Conservation (phyloP, 2,797 vertebrate species). For the Hipposideros larvatus region DNA sequence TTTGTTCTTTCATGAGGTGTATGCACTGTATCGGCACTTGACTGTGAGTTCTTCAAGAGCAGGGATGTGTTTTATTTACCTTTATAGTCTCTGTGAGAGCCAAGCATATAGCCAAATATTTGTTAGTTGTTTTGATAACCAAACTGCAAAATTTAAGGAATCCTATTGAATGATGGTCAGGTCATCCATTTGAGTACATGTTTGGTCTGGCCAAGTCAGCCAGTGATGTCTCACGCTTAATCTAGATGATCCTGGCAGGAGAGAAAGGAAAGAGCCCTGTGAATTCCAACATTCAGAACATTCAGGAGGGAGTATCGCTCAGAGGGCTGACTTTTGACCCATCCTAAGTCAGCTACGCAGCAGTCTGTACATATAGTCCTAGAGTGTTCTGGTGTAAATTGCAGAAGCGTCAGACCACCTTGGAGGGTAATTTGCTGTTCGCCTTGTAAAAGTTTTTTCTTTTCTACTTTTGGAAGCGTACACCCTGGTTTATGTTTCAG, state of each 20-base stretch:
- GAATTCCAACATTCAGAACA: not conserved
- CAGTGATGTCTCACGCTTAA: constrained; percentile 26
- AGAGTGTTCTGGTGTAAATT: not conserved
- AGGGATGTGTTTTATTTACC: not conserved
- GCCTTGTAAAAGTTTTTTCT: not conserved
- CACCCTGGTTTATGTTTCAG: not conserved
- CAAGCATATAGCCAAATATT: not conserved
- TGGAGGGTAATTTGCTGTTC: not conserved
- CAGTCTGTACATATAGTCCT: not conserved
- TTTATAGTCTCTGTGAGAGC: not conserved
- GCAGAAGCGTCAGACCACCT: not conserved
- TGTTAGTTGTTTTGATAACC: constrained; percentile 49
- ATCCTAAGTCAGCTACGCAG: not conserved
- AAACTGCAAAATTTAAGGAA: constrained; percentile 59
- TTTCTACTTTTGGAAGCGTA: not conserved
- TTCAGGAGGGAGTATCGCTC: not conserved
- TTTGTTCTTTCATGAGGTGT: not conserved
- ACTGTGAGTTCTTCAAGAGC: not conserved
- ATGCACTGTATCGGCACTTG: not conserved
- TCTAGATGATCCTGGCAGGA: constrained; percentile 49
- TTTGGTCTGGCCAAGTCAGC: constrained; percentile 37
- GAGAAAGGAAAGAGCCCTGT: not conserved
- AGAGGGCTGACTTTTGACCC: not conserved
- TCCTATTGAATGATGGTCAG: constrained; percentile 37
- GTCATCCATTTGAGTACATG: not conserved